Evolutionary conservation across 2,113 vertebrate genomes (phyloP).

Genomic region (Cebus imitator): DNA sequence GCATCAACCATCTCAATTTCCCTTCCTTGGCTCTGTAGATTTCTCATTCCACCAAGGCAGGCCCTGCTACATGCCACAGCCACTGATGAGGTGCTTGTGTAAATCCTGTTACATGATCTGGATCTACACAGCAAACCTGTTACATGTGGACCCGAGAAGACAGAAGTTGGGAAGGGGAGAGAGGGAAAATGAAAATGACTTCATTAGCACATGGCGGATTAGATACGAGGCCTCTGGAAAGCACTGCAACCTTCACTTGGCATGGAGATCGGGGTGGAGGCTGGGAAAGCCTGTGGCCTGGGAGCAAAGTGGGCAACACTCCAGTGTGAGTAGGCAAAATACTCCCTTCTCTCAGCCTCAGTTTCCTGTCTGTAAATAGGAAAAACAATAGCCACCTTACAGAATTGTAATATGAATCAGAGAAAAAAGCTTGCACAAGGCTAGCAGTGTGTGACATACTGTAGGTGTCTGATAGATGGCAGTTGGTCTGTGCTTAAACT

Average conservation of each 20-base stretch:
- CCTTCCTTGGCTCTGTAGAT: neutral
- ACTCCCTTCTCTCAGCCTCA: neutral
- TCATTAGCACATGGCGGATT: neutral
- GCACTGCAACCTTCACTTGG: neutral
- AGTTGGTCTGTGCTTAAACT: neutral
- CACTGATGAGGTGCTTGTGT: neutral
- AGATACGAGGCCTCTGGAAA: neutral
- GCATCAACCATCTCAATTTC: neutral
- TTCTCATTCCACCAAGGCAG: neutral
- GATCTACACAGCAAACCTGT: neutral
- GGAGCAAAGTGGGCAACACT: neutral
- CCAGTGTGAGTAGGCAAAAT: neutral
- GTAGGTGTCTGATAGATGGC: neutral
- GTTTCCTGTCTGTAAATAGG: neutral
- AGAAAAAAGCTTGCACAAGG: neutral
- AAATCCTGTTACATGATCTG: neutral
- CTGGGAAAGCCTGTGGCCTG: neutral
- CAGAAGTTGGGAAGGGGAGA: neutral
- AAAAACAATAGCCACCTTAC: neutral
- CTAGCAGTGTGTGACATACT: neutral
- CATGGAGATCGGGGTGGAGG: accelerated
- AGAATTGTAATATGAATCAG: neutral
- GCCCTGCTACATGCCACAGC: too few relatives aligned
- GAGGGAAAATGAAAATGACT: neutral
- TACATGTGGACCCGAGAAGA: neutral